phyloP scores from a whole-genome alignment of 2,797 vertebrate species.

The Diceros bicornis region DNA sequence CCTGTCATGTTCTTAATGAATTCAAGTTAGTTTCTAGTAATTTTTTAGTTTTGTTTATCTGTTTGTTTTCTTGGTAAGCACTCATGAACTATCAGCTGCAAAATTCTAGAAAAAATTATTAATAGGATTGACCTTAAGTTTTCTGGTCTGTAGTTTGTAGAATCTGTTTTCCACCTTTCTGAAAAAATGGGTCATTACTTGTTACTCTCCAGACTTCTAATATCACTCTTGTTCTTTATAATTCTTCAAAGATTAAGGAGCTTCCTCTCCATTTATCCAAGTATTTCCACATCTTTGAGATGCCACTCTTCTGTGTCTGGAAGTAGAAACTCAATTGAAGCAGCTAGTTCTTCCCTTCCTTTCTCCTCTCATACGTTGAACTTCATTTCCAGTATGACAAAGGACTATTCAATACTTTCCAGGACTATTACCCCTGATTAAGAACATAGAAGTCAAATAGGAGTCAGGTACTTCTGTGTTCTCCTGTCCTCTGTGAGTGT shows the following conservation, averaged over 20 bases:
- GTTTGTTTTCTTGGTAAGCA: neutral
- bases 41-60: neutral
- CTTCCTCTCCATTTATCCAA: neutral
- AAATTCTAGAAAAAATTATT: neutral
- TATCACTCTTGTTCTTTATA: neutral
- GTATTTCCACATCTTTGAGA: neutral
- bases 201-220: neutral
- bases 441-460: neutral
- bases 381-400: neutral
- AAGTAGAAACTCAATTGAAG: neutral
- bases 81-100: neutral
- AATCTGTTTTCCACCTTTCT: neutral
- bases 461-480: neutral
- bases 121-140: neutral
- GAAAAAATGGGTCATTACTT: neutral
- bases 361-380: neutral
- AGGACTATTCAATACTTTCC: neutral
- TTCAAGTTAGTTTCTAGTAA: neutral
- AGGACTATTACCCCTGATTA: neutral
- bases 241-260: constrained; percentile 1
- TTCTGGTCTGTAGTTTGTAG: neutral
- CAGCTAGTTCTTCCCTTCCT: neutral
- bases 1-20: neutral
- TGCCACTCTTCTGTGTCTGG: neutral
- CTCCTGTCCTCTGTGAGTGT: neutral